A percentile compares a stretch with the other conserved stretches of the same genome.
Conservation (phyloP, 35 echinoderm and acorn worm genomes). For the Patiria miniata region DNA sequence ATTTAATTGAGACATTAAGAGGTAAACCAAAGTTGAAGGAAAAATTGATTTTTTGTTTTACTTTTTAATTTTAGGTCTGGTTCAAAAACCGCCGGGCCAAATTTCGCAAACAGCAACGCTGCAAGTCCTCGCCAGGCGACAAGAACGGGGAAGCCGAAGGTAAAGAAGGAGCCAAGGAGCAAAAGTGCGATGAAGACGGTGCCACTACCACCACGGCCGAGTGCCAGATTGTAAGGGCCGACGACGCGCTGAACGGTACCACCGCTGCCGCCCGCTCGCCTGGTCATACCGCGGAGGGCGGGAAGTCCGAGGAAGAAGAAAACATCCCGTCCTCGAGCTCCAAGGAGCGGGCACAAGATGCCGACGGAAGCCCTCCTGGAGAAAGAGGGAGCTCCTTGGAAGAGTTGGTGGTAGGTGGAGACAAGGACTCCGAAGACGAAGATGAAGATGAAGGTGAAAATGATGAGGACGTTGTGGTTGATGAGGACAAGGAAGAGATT, state of each 20-base stretch:
- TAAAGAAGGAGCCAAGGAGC: neutral
- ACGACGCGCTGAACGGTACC: neutral
- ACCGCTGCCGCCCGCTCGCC: no score
- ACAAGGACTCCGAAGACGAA: neutral
- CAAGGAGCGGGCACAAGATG: neutral
- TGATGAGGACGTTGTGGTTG: neutral
- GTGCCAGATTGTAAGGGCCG: neutral
- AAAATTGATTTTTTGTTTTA: no score
- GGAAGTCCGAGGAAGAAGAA: neutral
- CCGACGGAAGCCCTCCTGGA: neutral
- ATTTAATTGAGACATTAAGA: no score
- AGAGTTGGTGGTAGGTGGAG: neutral
- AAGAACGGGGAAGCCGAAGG: neutral
- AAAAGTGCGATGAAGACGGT: neutral
- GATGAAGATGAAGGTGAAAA: neutral
- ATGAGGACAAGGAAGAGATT: neutral
- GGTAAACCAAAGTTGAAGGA: no score
- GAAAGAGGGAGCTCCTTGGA: neutral
- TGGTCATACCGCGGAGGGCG: no score
- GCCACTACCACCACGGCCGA: neutral
- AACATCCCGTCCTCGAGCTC: neutral
- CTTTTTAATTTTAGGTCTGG: constrained; percentile 57
- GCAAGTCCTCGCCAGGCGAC: neutral
- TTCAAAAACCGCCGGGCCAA: constrained; percentile 91
- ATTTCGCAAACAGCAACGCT: constrained; percentile 75